Base-by-base conservation (phyloP, 2,888 invertebrate species). In the Melanotus villosus region DNA sequence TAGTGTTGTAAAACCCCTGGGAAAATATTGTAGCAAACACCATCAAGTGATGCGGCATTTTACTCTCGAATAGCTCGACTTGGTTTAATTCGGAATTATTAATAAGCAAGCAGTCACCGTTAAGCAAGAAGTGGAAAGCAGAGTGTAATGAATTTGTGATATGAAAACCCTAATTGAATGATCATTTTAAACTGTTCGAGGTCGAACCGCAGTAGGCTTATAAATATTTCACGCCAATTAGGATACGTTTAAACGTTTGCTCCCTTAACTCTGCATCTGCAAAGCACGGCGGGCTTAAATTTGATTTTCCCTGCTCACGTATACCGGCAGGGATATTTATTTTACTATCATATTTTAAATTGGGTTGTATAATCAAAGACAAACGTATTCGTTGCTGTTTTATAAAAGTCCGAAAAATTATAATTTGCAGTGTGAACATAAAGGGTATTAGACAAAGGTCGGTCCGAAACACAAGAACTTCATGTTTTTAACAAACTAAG, bases 81-180 rank as follows among this genome's bases (percentile, higher is more conserved):
- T n/a, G 12, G 52, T 16, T 18, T 47, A 52, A 52, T 32, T 32
- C 52, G 32, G 32, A 52, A 52, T 52, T 52, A 52, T 52, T 52
- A 52, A 52, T 52, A 52, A 52, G 52, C 52, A 52, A 32, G 32
- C 52, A 32, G 52, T 32, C 16, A 30, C 52, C 52, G 52, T 32
- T 30, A 26, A 18, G 32, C 38, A 64, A 68, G 58, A 54, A 43
- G 6, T 68, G 47, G 52, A 32, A 10, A n/a, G 52, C 52, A 52
- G 10, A 16, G 9, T 23, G 47, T 52, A 32, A 52, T 52, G 32
- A 52, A 52, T 52, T 52, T 52, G 18, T 32, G 32, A 52, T 52
- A 32, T 18, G 52, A 30, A 32, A 30, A 32, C 52, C 52, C 52
- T 52, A 52, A 52, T 52, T 52, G 52, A 52, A 52, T 52, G 52